Conservation (phyloP, 2,888 invertebrate genomes). For the Habroteleia sp. region DNA sequence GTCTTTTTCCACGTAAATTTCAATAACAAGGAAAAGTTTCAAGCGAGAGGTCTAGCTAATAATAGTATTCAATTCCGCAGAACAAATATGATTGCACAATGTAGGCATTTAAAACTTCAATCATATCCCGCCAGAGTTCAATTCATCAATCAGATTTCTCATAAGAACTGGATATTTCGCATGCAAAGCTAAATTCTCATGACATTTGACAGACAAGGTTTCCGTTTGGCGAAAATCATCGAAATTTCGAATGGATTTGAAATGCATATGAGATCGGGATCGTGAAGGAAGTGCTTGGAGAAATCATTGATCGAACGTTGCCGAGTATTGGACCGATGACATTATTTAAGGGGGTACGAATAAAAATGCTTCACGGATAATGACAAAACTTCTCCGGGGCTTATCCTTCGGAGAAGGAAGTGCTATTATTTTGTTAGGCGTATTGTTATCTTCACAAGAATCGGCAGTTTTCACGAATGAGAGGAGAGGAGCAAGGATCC, state of each 20-base stretch:
- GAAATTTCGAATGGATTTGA: background rate
- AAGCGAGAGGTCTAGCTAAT: background rate
- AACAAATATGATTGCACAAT: slow-evolving; percentile 13
- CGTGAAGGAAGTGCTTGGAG: slow-evolving; percentile 12
- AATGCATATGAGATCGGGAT: slow-evolving; percentile 15
- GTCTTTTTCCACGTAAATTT: background rate
- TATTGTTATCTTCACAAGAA: slow-evolving; percentile 76
- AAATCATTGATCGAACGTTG: no score
- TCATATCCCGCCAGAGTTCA: slow-evolving; percentile 1
- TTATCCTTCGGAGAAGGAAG: slow-evolving; percentile 36
- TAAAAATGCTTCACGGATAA: slow-evolving; percentile 22
- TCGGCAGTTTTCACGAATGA: slow-evolving; percentile 73
- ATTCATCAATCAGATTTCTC: background rate
- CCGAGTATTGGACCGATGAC: background rate
- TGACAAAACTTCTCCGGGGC: slow-evolving; percentile 51
- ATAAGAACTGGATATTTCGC: background rate
- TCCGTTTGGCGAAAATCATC: background rate
- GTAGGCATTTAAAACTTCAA: slow-evolving; percentile 3
- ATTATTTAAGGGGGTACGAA: slow-evolving; percentile 8
- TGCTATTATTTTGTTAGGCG: slow-evolving; percentile 53
- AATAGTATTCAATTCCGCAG: background rate
- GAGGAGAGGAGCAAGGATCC: slow-evolving; percentile 36
- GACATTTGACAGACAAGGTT: slow-evolving; percentile 20
- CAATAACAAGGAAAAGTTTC: background rate
- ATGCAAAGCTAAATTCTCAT: slow-evolving; percentile 14